Percentiles rank a stretch among this genome's conserved stretches.
phyloP scores from a whole-genome alignment of 2,797 vertebrate species.

The Sparus aurata region DNA sequence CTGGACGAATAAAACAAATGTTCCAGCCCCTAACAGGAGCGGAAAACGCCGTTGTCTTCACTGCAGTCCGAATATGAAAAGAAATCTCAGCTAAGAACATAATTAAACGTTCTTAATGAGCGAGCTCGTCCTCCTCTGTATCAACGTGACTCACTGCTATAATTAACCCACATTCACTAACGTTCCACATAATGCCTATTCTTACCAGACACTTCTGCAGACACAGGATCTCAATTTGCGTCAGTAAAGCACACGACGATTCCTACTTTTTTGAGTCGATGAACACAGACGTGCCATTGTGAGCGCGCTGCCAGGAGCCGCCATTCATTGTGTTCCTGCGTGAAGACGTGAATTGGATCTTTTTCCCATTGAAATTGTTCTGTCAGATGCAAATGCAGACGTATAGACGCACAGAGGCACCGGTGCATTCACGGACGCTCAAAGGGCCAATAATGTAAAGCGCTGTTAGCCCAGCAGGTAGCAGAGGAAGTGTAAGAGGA shows the following conservation, averaged over 20 bases:
- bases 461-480: not conserved
- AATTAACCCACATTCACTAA: slow-evolving; percentile 61
- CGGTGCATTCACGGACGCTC: not conserved
- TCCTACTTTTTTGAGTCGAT: not conserved
- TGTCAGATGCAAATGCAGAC: slow-evolving; percentile 21
- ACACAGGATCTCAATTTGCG: not conserved
- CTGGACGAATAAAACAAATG: not conserved
- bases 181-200: slow-evolving; percentile 29
- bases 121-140: slow-evolving; percentile 3
- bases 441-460: not conserved
- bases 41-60: not conserved
- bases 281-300: not conserved
- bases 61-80: not conserved
- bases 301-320: not conserved
- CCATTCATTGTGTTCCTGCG: not conserved
- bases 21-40: not conserved
- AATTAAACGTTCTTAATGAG: slow-evolving; percentile 9
- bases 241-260: not conserved
- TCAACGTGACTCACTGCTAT: slow-evolving; percentile 50
- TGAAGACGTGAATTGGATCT: slow-evolving; percentile 1
- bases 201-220: not conserved
- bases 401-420: not conserved
- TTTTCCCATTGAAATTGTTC: not conserved
- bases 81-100: slow-evolving; percentile 16
- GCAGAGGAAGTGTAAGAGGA: slow-evolving; percentile 10